phyloP scores from a whole-genome alignment of 2,888 invertebrate genomes.

The Epistrophella euchroma region DNA sequence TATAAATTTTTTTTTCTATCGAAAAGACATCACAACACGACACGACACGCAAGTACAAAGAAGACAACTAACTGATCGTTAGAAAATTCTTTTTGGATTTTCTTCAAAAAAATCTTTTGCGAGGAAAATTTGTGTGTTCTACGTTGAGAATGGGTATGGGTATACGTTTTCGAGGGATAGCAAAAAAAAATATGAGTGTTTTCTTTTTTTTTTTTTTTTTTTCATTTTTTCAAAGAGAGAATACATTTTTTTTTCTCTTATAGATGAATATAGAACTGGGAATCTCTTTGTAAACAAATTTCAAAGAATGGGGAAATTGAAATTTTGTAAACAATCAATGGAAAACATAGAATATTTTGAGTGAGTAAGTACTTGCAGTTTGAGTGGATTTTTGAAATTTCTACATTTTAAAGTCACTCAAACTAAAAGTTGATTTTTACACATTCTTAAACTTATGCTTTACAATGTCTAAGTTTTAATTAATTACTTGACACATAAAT shows the following conservation, averaged over 20 bases:
- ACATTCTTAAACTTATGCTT: too few species aligned
- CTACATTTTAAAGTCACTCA: too few species aligned
- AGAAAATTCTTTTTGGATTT: conserved; percentile 49
- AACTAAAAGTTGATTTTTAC: too few species aligned
- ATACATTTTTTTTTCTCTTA: background rate
- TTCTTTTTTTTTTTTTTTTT: background rate
- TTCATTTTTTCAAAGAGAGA: background rate
- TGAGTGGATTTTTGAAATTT: too few species aligned
- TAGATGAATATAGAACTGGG: background rate
- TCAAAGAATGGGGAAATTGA: background rate
- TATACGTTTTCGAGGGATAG: conserved; percentile 46
- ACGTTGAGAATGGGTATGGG: conserved; percentile 22
- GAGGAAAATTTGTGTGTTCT: conserved; percentile 22
- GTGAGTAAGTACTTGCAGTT: background rate
- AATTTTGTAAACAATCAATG: conserved; percentile 24
- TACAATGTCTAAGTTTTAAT: too few species aligned
- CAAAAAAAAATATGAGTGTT: conserved; percentile 60
- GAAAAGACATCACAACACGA: conserved; percentile 67
- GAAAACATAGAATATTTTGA: conserved; percentile 4
- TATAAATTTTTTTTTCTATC: conserved; percentile 23
- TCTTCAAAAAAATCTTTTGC: conserved; percentile 35
- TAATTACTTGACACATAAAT: too few species aligned
- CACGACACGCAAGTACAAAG: conserved; percentile 70
- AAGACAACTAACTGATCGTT: conserved; percentile 71
- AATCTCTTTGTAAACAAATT: conserved; percentile 37